These are phyloP conservation scores for Lipophrys pholis DNA, from an alignment of 2,113 vertebrate genomes.

Conservation along the genomic window DNA sequence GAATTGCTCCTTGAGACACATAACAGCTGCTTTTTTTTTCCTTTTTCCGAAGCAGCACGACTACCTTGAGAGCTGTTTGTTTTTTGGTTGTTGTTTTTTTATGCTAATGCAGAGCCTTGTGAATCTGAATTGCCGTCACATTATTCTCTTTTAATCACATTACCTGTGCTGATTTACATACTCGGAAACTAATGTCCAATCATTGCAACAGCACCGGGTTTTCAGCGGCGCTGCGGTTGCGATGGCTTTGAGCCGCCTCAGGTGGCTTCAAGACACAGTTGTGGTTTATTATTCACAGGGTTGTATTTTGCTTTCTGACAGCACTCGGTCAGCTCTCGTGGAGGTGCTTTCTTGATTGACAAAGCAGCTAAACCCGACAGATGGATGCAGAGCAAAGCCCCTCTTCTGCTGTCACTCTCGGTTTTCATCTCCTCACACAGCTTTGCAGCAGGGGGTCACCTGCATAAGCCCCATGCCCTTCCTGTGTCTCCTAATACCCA, in stretches of 20 bases:
- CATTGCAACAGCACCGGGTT: constrained; percentile 3
- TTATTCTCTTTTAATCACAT: constrained; percentile 45
- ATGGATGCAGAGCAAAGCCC: not conserved
- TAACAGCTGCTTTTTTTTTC: constrained; percentile 24
- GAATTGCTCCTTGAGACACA: constrained; percentile 54
- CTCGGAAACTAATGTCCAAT: constrained; percentile 46
- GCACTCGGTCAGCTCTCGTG: constrained; percentile 6
- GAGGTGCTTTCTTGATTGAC: not conserved
- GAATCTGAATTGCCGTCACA: constrained; percentile 23
- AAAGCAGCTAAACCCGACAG: constrained; percentile 14
- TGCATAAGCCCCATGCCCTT: constrained; percentile 7
- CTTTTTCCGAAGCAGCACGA: not conserved
- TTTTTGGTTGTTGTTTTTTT: not conserved
- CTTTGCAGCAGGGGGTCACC: constrained; percentile 2
- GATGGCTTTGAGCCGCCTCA: constrained; percentile 31
- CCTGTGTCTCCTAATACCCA: constrained; percentile 16
- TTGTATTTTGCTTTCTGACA: not conserved
- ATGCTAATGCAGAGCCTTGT: not conserved
- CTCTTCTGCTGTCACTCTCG: not conserved
- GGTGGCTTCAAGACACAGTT: constrained; percentile 11
- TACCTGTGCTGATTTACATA: constrained; percentile 46
- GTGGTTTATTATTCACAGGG: not conserved
- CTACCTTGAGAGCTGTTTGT: constrained; percentile 16
- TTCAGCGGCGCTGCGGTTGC: constrained; percentile 39
- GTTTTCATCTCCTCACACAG: constrained; percentile 9